Evolutionary conservation across 53 echinoderm and acorn worm genomes (phyloP), one percentile per base, ranked within the genome.

Genomic region (Antedon mediterranea): DNA sequence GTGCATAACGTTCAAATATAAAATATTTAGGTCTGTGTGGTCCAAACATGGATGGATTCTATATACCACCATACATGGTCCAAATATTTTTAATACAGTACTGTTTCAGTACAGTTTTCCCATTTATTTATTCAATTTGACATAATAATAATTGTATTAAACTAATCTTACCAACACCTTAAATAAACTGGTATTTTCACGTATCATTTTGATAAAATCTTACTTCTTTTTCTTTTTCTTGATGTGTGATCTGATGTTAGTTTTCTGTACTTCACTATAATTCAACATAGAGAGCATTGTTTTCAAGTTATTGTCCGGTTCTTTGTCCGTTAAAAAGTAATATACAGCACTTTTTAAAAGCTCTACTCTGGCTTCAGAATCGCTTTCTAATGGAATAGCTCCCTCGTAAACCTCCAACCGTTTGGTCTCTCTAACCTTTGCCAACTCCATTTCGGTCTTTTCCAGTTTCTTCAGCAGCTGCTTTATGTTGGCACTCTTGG

Each of bases 331-430:
- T 70, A 87, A 74, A 31, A 72, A 87, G 71, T 87, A 87, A 74
- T 80, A 87, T 75, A 87, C 83, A 15, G 87, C 80, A 44, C 87
- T 87, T 77, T 83, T 83, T 77, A 87, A 42, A 30, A 87, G 30
- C 77, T 87, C 80, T 4, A 87, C 83, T 70, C 79, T 83, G 18
- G 87, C 87, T 33, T 80, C 87, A 0, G 87, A 83, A n/a, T 87
- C 87, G 8, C 80, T 83, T 23, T 80, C 83, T 15, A 87, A 23
- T 7, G 71, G 79, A 0, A 80, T 78, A 7, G 43, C 83, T 30
- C 76, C 43, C 18, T 77, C 73, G 81, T 87, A 87, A 23, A 83
- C 77, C 30, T 87, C 81, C n/a, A 78, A 34, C 5, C 86, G 81
- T 70, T 78, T 82, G 5, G 82, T 78, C 33, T 86, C 78, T 20